Conservation (phyloP, 2,797 vertebrate genomes). For the Tapirus indicus region DNA sequence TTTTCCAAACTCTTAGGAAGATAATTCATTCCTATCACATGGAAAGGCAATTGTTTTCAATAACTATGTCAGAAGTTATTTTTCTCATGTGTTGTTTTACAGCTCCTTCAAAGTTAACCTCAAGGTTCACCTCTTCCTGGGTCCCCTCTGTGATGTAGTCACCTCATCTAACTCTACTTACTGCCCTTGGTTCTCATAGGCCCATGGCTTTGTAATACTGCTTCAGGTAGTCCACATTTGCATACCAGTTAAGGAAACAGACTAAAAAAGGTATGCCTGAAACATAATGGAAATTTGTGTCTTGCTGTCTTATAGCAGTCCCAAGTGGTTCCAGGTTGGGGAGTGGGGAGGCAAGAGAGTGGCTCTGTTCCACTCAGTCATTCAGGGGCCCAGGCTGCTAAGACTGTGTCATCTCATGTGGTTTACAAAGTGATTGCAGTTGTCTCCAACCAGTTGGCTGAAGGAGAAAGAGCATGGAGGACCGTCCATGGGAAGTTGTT, state of each 20-base stretch:
- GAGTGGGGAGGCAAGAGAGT: accelerated
- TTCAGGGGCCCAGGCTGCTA: not conserved
- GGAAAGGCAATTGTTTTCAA: not conserved
- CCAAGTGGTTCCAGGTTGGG: not conserved
- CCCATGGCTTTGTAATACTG: not conserved
- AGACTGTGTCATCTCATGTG: not conserved
- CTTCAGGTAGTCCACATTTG: not conserved
- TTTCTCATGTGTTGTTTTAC: not conserved
- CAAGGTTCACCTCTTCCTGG: not conserved
- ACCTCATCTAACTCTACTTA: not conserved
- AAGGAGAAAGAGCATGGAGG: not conserved
- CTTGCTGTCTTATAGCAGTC: not conserved
- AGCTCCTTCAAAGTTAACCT: not conserved
- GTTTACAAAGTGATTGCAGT: not conserved
- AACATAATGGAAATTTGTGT: not conserved
- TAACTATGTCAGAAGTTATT: not conserved
- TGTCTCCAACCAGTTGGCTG: not conserved
- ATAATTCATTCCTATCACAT: not conserved
- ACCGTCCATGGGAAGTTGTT: not conserved
- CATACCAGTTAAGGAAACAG: not conserved
- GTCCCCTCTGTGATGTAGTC: not conserved
- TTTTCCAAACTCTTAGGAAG: slow-evolving; percentile 12
- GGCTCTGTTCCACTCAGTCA: not conserved
- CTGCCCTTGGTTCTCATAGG: not conserved
- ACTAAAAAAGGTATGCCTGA: not conserved